Conservation (phyloP, 2,797 vertebrate species). For the Sarcoramphus papa region DNA sequence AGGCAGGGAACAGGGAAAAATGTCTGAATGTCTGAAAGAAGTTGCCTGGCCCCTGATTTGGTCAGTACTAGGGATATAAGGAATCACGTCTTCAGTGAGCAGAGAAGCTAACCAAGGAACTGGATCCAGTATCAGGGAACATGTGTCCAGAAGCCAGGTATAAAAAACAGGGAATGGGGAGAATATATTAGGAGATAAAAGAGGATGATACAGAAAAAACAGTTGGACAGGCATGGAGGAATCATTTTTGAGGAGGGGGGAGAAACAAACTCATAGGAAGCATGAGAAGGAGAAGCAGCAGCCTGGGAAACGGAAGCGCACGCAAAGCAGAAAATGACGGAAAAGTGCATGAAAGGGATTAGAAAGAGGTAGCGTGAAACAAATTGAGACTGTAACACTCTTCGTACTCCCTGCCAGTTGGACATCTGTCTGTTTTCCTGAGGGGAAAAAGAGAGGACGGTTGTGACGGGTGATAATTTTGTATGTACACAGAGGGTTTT, state of each 20-base stretch:
- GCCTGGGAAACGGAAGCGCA: background rate
- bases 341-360: background rate
- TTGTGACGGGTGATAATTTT: constrained; percentile 49
- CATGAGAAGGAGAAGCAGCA: background rate
- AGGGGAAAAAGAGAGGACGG: background rate
- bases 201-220: background rate
- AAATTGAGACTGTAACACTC: constrained; percentile 30
- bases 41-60: background rate
- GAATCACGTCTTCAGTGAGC: background rate
- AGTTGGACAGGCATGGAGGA: background rate
- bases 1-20: background rate
- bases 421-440: constrained; percentile 62
- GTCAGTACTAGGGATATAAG: background rate
- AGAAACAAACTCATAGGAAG: background rate
- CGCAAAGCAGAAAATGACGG: background rate
- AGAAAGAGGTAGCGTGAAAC: background rate
- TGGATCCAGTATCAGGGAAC: background rate
- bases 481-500: constrained; percentile 20
- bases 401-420: background rate
- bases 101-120: background rate
- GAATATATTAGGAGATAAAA: background rate
- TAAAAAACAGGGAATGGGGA: background rate
- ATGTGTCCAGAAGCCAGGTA: background rate
- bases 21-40: background rate
- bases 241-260: background rate